Percentiles rank a stretch among this genome's conserved stretches.
These are phyloP conservation scores for Penaeus japonicus DNA, from an alignment of 1,140 invertebrate species.

Conservation along the genomic window DNA sequence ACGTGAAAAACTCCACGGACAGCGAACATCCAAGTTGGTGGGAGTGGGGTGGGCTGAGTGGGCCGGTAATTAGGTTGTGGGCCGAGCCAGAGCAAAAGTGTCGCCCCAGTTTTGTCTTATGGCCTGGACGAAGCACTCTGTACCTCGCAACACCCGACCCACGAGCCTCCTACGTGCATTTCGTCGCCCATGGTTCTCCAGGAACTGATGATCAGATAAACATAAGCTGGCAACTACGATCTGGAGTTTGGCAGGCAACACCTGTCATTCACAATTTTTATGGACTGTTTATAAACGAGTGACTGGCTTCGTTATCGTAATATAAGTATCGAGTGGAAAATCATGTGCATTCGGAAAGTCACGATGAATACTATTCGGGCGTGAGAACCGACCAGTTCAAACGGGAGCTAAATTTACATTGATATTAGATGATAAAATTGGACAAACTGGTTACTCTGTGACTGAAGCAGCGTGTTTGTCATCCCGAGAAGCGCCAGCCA, in stretches of 20 bases:
- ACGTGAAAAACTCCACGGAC: not conserved
- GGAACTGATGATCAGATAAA: conserved; percentile 21
- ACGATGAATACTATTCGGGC: no score
- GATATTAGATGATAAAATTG: conserved; percentile 37
- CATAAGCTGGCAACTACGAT: conserved; percentile 40
- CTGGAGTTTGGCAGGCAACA: conserved; percentile 42
- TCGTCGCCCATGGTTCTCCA: not conserved
- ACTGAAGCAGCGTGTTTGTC: conserved; percentile 56
- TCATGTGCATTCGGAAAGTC: not conserved
- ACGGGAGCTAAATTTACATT: no score
- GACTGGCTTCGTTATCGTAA: not conserved
- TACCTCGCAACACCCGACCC: not conserved
- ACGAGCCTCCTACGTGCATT: not conserved
- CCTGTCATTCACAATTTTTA: conserved; percentile 52
- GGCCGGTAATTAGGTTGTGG: conserved; percentile 56
- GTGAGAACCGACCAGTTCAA: no score
- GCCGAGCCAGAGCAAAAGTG: conserved; percentile 52
- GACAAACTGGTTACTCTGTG: conserved; percentile 55
- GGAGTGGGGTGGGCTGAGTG: conserved; percentile 31
- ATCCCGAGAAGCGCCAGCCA: conserved; percentile 28
- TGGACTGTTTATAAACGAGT: conserved; percentile 46
- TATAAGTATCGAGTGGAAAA: not conserved
- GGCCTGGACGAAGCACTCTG: conserved; percentile 39
- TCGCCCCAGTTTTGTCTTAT: conserved; percentile 57
- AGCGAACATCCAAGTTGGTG: conserved; percentile 1